phyloP scores from a whole-genome alignment of 1,140 invertebrate species.

The Diorhabda elongata region DNA sequence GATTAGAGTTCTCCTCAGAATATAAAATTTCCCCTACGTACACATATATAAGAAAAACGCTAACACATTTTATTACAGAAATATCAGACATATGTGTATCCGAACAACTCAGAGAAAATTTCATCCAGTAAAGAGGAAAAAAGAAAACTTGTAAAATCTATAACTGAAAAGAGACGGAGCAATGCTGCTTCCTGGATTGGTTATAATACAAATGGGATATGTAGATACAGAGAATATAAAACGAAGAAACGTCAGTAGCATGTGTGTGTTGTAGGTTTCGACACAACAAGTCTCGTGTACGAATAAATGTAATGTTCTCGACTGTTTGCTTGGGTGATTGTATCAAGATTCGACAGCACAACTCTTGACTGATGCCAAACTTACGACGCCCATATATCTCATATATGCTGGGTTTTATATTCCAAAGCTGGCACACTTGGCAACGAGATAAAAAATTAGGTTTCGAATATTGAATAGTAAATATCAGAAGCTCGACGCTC shows the following conservation, averaged over 20 bases:
- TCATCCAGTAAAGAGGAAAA: slow-evolving; percentile 14
- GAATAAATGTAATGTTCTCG: slow-evolving; percentile 9
- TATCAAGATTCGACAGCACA: slow-evolving; percentile 31
- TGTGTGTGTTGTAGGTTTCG: slow-evolving; percentile 34
- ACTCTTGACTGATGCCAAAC: slow-evolving; percentile 39
- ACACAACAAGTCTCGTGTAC: slow-evolving; percentile 9
- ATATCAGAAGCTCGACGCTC: slow-evolving; percentile 1
- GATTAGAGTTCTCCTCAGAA: slow-evolving; percentile 2
- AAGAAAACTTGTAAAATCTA: slow-evolving; percentile 31
- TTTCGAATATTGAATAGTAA: slow-evolving; percentile 3
- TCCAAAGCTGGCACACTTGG: background rate
- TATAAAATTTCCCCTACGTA: background rate
- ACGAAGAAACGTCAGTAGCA: slow-evolving; percentile 43
- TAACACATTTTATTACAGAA: background rate
- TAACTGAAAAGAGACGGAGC: slow-evolving; percentile 32
- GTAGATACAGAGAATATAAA: slow-evolving; percentile 45
- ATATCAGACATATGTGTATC: slow-evolving; percentile 2
- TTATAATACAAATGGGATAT: slow-evolving; percentile 46
- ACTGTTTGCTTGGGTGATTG: slow-evolving; percentile 23
- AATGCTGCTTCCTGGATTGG: slow-evolving; percentile 37
- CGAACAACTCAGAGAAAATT: slow-evolving; percentile 7
- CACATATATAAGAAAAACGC: background rate
- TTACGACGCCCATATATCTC: slow-evolving; percentile 20
- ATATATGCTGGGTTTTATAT: slow-evolving; percentile 17
- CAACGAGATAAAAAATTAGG: background rate